These are phyloP conservation scores for Helobdella robusta DNA, from an alignment of 2,888 invertebrate species.

Conservation along the genomic window DNA sequence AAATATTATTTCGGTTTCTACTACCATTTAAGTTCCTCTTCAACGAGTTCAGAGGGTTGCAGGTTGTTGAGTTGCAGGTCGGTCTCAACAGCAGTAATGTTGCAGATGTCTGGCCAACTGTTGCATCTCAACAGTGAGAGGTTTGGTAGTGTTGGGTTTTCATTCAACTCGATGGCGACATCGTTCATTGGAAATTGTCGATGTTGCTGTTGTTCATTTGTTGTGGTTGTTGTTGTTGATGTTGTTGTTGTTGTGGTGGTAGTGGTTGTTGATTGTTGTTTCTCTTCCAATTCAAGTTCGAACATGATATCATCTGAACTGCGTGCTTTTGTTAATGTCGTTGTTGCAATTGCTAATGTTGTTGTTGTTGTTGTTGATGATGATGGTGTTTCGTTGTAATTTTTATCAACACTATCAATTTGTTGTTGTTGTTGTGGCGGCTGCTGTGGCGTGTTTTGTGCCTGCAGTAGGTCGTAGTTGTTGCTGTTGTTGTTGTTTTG, in stretches of 20 bases:
- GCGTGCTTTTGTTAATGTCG: background rate
- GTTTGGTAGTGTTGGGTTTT: background rate
- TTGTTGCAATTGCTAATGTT: background rate
- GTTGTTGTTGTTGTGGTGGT: background rate
- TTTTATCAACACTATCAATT: too few relatives aligned
- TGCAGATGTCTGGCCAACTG: constrained; percentile 15
- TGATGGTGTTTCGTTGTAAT: background rate
- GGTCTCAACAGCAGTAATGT: background rate
- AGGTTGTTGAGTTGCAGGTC: background rate
- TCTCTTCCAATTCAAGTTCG: too few relatives aligned
- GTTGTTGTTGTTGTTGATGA: background rate
- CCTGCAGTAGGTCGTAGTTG: background rate
- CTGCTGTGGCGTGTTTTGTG: too few relatives aligned
- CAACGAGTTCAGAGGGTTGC: too few relatives aligned
- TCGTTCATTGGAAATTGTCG: background rate
- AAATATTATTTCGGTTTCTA: too few relatives aligned
- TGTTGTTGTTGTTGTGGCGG: too few relatives aligned
- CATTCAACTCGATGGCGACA: background rate
- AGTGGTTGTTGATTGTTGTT: too few relatives aligned
- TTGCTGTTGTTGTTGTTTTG: background rate
- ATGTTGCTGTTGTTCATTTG: background rate
- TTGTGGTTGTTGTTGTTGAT: background rate
- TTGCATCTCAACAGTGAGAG: constrained; percentile 16
- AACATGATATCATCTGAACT: too few relatives aligned
- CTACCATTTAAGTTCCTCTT: too few relatives aligned